phyloP scores from a whole-genome alignment of 2,113 vertebrate species.

The Catharus bicknelli region DNA sequence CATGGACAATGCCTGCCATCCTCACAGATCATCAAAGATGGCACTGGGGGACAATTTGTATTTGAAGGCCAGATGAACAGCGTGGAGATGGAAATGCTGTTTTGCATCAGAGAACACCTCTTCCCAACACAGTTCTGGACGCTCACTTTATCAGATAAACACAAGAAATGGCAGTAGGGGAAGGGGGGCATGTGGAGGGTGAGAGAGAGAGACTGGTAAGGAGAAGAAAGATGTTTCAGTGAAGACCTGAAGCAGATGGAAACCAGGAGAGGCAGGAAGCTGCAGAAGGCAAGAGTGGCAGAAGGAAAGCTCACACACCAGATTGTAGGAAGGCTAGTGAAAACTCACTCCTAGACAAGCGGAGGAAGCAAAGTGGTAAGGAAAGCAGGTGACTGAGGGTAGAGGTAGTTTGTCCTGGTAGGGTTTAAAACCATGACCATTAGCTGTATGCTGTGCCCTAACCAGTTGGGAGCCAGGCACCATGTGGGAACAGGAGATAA shows the following conservation, averaged over 20 bases:
- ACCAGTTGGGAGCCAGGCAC: not conserved
- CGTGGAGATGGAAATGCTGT: not conserved
- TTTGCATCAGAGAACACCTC: not conserved
- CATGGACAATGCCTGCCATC: not conserved
- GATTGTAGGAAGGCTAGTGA: conserved; percentile 7
- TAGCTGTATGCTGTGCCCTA: not conserved
- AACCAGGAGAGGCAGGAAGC: conserved; percentile 33
- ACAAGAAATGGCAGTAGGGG: not conserved
- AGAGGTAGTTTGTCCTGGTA: not conserved
- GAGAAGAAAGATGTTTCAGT: conserved; percentile 27
- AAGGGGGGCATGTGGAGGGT: not conserved
- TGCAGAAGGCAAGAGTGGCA: conserved; percentile 39
- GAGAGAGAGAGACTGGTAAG: not conserved
- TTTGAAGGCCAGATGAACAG: not conserved
- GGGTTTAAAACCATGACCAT: not conserved
- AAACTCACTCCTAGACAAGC: not conserved
- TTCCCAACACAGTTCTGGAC: not conserved
- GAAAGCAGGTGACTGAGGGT: not conserved
- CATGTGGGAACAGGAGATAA: not conserved
- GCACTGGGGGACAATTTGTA: not conserved
- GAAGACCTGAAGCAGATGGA: conserved; percentile 50
- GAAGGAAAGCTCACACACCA: conserved; percentile 43
- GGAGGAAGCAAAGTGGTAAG: not conserved
- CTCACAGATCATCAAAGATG: not conserved
- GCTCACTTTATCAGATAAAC: not conserved